Percentiles rank a stretch among this genome's conserved stretches.
Conservation (phyloP, 2,113 vertebrate genomes). For the Oreamnos americanus region DNA sequence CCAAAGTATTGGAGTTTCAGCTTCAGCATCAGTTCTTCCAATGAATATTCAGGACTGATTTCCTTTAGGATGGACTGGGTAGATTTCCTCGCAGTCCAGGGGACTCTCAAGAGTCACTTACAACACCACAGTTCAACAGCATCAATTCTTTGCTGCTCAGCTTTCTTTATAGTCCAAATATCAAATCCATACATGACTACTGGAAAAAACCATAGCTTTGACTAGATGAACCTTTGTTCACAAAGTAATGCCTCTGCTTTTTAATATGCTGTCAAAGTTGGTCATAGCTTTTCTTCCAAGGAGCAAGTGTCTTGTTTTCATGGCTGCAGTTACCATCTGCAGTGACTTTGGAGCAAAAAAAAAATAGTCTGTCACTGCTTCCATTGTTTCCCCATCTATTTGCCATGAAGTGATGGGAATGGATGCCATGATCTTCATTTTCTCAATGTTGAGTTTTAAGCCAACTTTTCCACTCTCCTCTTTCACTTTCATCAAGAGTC, state of each 20-base stretch:
- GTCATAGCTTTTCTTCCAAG: background rate
- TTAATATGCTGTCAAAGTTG: background rate
- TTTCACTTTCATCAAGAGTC: background rate
- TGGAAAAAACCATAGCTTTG: background rate
- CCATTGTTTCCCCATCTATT: background rate
- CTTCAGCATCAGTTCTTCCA: background rate
- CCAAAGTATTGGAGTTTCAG: background rate
- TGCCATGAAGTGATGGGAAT: background rate
- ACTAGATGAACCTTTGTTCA: background rate
- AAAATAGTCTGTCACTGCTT: background rate
- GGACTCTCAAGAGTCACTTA: background rate
- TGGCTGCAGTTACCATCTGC: background rate
- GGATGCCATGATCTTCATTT: accelerated
- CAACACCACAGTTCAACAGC: background rate
- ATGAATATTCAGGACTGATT: background rate
- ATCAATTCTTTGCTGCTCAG: background rate
- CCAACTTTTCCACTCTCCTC: background rate
- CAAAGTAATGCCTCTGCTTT: background rate
- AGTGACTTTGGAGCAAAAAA: background rate
- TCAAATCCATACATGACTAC: background rate
- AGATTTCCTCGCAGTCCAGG: background rate
- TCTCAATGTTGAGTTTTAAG: background rate
- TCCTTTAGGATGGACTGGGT: background rate
- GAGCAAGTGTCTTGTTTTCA: background rate
- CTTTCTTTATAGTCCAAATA: background rate